Evolutionary conservation across 2,113 vertebrate species (phyloP), one percentile per base, ranked within the genome.

Genomic region (Notarius quadriscutis): DNA sequence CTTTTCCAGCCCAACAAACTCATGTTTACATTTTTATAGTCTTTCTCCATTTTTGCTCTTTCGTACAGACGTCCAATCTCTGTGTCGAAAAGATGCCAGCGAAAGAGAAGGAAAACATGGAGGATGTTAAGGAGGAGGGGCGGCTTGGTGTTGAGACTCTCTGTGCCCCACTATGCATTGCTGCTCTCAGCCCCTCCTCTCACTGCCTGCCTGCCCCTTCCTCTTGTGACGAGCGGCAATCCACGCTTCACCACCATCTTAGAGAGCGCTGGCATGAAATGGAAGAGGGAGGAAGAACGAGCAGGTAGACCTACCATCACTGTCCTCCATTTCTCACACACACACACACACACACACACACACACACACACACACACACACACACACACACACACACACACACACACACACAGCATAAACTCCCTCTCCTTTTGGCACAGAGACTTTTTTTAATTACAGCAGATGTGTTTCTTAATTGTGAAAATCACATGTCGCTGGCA

Each of bases 241-340:
- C 92, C 81, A 89, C 90, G 92, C 95, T 94, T 94, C 90, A 93
- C 95, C 95, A 95, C 95, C 95, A 96, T 96, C 95, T 96, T 95
- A 95, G 94, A 92, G 89, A 87, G 92, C 79, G 81, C 92, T 94
- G 95, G 94, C 94, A 94, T 89, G 92, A 95, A 95, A 96, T 95
- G 95, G 94, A 95, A 94, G 94, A 92, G 92, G 83, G 89, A 89
- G 90, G 72, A 71, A 86, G 62, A 89, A 89, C 81, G 88, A 88
- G 92, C 94, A 95, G 95, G 95, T 96, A 96, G 91, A 90, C 63
- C 89, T 83, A 67, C 89, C 91, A 86, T 84, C 85, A 27, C 27
- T 89, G 1, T 81, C 55, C 89, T 89, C 89, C 85, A 15, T 88
- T 85, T 84, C 81, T 85, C 69, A 86, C 84, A 58, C 71, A 25